These are phyloP conservation scores for Rhinichthys osculus DNA, from an alignment of 2,797 vertebrate species.

Conservation along the genomic window DNA sequence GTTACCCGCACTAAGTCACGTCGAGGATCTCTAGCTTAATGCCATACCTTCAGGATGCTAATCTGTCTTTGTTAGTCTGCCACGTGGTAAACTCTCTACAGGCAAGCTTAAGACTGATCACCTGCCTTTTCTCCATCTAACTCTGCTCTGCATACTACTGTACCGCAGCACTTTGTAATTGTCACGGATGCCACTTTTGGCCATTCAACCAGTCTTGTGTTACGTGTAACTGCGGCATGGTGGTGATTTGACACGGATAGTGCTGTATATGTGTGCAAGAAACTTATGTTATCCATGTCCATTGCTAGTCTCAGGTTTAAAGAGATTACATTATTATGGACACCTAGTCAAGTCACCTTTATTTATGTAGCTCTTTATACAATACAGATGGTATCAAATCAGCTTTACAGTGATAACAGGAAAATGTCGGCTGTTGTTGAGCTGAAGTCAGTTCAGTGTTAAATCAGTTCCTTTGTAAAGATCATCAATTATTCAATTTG, in stretches of 20 bases:
- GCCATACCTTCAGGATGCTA: conserved; percentile 70
- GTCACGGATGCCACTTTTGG: conserved; percentile 66
- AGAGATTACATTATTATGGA: neutral
- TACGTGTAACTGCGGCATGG: neutral
- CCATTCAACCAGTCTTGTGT: conserved; percentile 49
- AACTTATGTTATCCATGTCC: neutral
- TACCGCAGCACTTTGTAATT: conserved; percentile 72
- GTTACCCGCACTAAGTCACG: conserved; percentile 64
- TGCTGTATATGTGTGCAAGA: neutral
- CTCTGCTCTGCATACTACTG: conserved; percentile 69
- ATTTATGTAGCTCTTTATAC: too few relatives aligned
- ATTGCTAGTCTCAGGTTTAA: neutral
- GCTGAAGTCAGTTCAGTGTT: too few relatives aligned
- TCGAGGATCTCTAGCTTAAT: conserved; percentile 68
- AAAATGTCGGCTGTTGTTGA: too few relatives aligned
- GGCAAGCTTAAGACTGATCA: conserved; percentile 77
- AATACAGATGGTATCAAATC: too few relatives aligned
- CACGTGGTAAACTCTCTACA: conserved; percentile 65
- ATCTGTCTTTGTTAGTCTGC: conserved; percentile 79
- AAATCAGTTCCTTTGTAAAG: too few relatives aligned
- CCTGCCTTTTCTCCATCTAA: conserved; percentile 66
- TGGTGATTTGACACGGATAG: conserved; percentile 8
- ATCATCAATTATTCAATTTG: too few relatives aligned
- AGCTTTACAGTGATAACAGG: too few relatives aligned
- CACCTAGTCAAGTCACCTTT: neutral